Evolutionary conservation across 1,140 invertebrate genomes (phyloP).

Genomic region (Lucilia sericata): DNA sequence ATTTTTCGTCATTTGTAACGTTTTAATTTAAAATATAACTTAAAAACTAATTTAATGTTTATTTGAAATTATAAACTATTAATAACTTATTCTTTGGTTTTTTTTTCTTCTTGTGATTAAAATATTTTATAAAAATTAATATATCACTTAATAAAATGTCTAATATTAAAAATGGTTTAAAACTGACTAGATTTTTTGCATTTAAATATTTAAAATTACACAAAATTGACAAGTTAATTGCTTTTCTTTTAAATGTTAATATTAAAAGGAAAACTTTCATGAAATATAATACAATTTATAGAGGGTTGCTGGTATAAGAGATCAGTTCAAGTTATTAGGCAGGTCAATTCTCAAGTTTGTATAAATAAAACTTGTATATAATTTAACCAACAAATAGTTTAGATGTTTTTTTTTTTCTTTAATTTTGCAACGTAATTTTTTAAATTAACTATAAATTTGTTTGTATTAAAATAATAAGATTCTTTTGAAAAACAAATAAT

Average conservation of each 20-base stretch:
- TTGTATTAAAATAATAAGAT: too few relatives aligned
- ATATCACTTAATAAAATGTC: not conserved
- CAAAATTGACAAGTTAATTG: not conserved
- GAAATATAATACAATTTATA: too few relatives aligned
- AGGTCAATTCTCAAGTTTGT: too few relatives aligned
- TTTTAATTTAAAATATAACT: not conserved
- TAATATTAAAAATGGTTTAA: not conserved
- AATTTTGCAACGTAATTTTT: too few relatives aligned
- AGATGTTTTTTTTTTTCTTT: too few relatives aligned
- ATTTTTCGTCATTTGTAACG: not conserved
- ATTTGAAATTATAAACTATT: not conserved
- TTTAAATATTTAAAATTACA: not conserved
- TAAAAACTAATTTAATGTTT: conserved; percentile 9
- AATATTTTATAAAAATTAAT: not conserved
- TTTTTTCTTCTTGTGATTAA: not conserved
- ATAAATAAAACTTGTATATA: too few relatives aligned
- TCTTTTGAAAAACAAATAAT: not conserved
- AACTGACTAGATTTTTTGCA: conserved; percentile 7
- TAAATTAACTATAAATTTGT: too few relatives aligned
- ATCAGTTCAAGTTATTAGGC: too few relatives aligned
- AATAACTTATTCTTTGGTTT: not conserved
- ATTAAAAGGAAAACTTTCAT: too few relatives aligned
- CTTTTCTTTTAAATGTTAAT: not conserved
- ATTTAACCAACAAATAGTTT: too few relatives aligned
- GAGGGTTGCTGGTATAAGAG: too few relatives aligned